These are phyloP conservation scores for Nettapus auritus DNA, from an alignment of 2,113 vertebrate species.

Conservation along the genomic window DNA sequence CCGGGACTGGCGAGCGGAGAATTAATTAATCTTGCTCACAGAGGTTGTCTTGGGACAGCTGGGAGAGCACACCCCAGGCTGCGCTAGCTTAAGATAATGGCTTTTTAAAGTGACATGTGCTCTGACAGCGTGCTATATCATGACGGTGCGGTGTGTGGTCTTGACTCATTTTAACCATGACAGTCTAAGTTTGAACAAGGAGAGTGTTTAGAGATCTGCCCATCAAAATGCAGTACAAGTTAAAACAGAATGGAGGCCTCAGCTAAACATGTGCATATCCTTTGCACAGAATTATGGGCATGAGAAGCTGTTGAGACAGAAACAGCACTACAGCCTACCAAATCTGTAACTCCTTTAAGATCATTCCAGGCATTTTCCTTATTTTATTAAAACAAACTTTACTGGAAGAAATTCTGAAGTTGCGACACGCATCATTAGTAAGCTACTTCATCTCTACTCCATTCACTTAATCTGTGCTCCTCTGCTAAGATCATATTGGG, in stretches of 20 bases:
- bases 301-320: neutral
- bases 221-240: neutral
- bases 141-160: neutral
- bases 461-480: neutral
- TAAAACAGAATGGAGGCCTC: neutral
- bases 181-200: neutral
- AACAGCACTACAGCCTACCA: neutral
- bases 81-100: neutral
- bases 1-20: neutral
- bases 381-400: neutral
- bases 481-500: neutral
- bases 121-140: neutral
- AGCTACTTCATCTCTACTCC: neutral
- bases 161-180: neutral
- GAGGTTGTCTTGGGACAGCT: neutral
- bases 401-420: neutral
- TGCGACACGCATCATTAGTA: neutral
- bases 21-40: neutral
- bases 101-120: neutral
- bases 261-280: neutral
- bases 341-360: neutral
- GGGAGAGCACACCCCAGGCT: neutral
- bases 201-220: neutral
- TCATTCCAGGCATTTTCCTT: neutral
- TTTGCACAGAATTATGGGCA: neutral